Conservation (phyloP, 2,113 vertebrate species). For the Mohoua ochrocephala region DNA sequence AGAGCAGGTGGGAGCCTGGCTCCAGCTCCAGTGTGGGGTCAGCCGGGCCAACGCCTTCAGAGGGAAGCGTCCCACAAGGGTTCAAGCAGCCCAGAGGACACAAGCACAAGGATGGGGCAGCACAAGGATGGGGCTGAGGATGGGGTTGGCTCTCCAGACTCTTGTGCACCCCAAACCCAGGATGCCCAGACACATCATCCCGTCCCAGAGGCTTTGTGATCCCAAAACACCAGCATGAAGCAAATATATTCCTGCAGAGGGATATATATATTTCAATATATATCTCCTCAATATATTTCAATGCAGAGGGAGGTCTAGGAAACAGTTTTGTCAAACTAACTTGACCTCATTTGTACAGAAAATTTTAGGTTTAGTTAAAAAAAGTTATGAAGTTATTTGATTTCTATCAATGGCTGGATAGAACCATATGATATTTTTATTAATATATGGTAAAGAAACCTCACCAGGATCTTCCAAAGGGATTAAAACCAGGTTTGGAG, state of each 20-base stretch:
- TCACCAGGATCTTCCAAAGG: neutral
- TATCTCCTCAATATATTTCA: neutral
- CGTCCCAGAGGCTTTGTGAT: rapidly evolving
- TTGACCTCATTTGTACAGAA: neutral
- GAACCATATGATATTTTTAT: neutral
- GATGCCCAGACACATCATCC: neutral
- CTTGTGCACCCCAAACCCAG: neutral
- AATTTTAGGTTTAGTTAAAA: neutral
- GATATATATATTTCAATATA: too few relatives aligned
- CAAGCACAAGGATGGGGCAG: neutral
- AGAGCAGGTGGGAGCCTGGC: rapidly evolving
- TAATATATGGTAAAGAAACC: neutral
- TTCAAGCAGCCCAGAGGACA: neutral
- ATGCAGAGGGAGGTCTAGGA: neutral
- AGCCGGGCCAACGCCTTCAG: neutral
- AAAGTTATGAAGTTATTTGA: neutral
- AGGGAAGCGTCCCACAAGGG: neutral
- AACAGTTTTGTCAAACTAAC: neutral
- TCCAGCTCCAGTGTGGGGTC: neutral
- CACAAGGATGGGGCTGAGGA: neutral
- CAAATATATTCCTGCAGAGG: neutral
- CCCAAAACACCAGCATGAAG: neutral
- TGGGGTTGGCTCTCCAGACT: neutral
- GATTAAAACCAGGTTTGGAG: neutral
- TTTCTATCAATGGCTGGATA: neutral